phyloP scores from a whole-genome alignment of 2,113 vertebrate species.

The Oplegnathus fasciatus region DNA sequence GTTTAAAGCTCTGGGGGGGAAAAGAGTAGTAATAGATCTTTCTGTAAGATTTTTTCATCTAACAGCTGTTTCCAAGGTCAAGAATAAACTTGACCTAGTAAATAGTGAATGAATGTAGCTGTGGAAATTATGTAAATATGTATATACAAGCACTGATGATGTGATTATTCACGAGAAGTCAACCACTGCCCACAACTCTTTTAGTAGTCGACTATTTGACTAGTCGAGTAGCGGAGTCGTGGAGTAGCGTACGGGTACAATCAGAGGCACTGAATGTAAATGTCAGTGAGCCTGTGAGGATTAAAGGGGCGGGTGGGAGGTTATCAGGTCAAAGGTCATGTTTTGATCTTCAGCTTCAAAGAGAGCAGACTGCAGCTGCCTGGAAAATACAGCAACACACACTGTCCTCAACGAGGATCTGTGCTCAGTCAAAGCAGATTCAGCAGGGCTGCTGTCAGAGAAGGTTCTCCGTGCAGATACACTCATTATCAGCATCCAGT shows the following conservation, averaged over 20 bases:
- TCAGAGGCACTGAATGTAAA: constrained; percentile 16
- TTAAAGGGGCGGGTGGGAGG: background rate
- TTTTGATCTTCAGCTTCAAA: constrained; percentile 74
- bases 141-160: background rate
- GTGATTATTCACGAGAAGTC: background rate
- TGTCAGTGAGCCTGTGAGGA: background rate
- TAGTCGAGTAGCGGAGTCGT: background rate
- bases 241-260: background rate
- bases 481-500: background rate
- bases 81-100: background rate
- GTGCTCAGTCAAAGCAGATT: constrained; percentile 14
- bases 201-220: background rate
- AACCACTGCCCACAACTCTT: too few relatives aligned
- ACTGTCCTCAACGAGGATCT: constrained; percentile 6
- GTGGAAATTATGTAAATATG: background rate
- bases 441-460: background rate
- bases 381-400: constrained; percentile 37
- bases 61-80: background rate
- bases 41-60: background rate
- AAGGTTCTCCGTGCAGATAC: background rate
- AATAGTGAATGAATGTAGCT: background rate
- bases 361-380: constrained; percentile 56
- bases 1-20: background rate
- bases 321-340: constrained; percentile 56
- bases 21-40: background rate